Percentiles rank a stretch among this genome's conserved stretches.
phyloP scores from a whole-genome alignment of 2,113 vertebrate genomes.

The Caranx ignobilis region DNA sequence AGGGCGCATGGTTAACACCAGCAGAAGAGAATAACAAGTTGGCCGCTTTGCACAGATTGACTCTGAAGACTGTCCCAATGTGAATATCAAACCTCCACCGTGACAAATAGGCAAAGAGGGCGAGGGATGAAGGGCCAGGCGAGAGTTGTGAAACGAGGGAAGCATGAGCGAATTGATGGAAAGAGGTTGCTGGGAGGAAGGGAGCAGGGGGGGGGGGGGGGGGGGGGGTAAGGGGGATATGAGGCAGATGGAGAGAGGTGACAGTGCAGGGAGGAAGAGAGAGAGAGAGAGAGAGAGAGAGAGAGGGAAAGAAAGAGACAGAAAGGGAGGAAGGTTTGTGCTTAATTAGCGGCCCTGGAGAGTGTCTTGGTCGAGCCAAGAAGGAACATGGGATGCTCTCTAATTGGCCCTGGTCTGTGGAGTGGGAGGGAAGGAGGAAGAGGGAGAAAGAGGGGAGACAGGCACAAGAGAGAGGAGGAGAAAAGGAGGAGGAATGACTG shows the following conservation, averaged over 20 bases:
- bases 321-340: constrained; percentile 69
- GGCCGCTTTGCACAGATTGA: constrained; percentile 76
- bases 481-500: constrained; percentile 48
- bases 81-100: constrained; percentile 73
- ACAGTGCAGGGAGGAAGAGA: constrained; percentile 50
- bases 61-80: constrained; percentile 76
- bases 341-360: constrained; percentile 84
- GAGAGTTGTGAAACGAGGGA: constrained; percentile 53
- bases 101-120: constrained; percentile 76
- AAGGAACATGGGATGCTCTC: constrained; percentile 79
- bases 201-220: too few species aligned
- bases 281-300: constrained; percentile 13
- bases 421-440: constrained; percentile 36
- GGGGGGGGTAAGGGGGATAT: constrained; percentile 17
- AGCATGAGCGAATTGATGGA: constrained; percentile 56
- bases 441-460: constrained; percentile 24
- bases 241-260: constrained; percentile 69
- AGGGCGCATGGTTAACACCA: constrained; percentile 67
- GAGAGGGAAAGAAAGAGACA: constrained; percentile 38
- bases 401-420: constrained; percentile 81
- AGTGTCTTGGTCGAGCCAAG: constrained; percentile 76
- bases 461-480: constrained; percentile 27
- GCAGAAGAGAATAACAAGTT: constrained; percentile 75
- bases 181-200: constrained; percentile 63
- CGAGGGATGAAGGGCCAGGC: constrained; percentile 47